Percentiles rank a stretch among this genome's conserved stretches.
These are phyloP conservation scores for Eriosoma lanigerum DNA, from an alignment of 1,140 invertebrate species.

Conservation along the genomic window DNA sequence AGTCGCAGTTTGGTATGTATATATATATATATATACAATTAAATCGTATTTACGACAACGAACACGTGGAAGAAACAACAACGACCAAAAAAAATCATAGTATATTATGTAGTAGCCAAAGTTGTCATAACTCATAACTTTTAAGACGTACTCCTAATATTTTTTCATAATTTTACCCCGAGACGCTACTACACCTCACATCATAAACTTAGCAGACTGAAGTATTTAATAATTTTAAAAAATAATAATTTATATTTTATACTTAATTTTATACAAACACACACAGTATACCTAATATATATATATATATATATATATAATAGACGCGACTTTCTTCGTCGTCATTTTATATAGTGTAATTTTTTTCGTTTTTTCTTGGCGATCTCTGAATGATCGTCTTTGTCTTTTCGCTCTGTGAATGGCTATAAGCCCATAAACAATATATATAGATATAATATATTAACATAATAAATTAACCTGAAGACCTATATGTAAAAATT, in stretches of 20 bases:
- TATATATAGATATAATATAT: too few relatives aligned
- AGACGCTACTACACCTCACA: too few relatives aligned
- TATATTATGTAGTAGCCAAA: constrained; percentile 2
- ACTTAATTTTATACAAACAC: background rate
- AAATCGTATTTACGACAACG: constrained; percentile 22
- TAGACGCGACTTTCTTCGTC: constrained; percentile 6
- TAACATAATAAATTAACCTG: constrained; percentile 31
- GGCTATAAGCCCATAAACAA: too few relatives aligned
- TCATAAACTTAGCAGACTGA: too few relatives aligned
- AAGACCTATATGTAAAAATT: constrained; percentile 24
- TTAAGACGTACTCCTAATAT: constrained; percentile 11
- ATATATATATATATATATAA: constrained; percentile 20
- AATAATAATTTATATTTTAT: constrained; percentile 43
- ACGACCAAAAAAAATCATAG: background rate
- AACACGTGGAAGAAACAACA: background rate
- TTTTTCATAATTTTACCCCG: constrained; percentile 22
- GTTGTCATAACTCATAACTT: constrained; percentile 50
- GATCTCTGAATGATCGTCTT: constrained; percentile 32
- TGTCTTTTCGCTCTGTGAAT: constrained; percentile 13
- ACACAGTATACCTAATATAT: background rate
- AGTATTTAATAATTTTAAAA: too few relatives aligned
- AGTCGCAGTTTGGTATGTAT: background rate
- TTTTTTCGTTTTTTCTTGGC: constrained; percentile 31
- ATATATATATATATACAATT: background rate
- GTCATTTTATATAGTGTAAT: background rate